phyloP scores from a whole-genome alignment of 2,797 vertebrate species.

The Labroides dimidiatus region DNA sequence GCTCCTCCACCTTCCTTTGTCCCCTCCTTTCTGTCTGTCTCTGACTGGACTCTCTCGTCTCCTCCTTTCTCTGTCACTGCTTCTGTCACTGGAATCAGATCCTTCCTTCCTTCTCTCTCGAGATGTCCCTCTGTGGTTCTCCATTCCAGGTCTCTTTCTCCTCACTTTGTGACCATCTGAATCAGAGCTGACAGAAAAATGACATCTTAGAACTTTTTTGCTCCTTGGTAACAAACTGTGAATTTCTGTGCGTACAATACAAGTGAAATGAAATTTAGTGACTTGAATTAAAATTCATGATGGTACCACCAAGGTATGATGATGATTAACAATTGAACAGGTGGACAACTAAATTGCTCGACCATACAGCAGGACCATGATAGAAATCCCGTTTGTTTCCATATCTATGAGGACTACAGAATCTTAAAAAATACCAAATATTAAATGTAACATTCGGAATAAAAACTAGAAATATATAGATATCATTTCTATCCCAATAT shows the following conservation, averaged over 20 bases:
- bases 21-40: constrained; percentile 53
- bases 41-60: constrained; percentile 59
- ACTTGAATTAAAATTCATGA: neutral
- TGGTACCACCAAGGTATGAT: too few species aligned
- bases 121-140: constrained; percentile 37
- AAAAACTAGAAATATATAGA: too few species aligned
- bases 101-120: constrained; percentile 51
- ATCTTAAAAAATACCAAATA: too few species aligned
- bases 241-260: neutral
- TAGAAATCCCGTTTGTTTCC: too few species aligned
- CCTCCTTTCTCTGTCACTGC: constrained; percentile 63
- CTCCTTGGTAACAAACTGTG: neutral
- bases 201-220: neutral
- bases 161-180: constrained; percentile 67
- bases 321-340: too few species aligned
- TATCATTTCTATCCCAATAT: neutral
- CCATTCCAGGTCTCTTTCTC: constrained; percentile 44
- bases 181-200: constrained; percentile 70
- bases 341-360: too few species aligned
- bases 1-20: constrained; percentile 47
- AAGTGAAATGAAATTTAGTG: neutral
- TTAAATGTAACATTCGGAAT: too few species aligned
- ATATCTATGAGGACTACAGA: too few species aligned
- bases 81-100: constrained; percentile 63
- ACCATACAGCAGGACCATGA: too few species aligned